phyloP scores from a whole-genome alignment of 30 jellyfish, hydroid and myxozoan genomes.

The Phacellophora camtschatica region DNA sequence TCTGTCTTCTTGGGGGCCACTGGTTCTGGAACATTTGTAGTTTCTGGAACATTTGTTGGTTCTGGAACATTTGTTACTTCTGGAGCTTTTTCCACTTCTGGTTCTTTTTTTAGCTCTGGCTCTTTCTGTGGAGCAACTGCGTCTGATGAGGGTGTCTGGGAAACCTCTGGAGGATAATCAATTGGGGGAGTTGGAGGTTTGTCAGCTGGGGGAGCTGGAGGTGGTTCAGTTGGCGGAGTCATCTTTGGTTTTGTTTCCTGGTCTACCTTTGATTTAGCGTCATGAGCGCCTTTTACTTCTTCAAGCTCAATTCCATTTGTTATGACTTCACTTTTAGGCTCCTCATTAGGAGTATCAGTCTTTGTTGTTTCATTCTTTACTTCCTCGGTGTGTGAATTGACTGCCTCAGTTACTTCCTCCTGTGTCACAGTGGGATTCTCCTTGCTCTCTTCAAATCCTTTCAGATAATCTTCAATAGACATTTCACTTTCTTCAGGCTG shows the following conservation, averaged over 20 bases:
- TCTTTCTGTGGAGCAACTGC: neutral
- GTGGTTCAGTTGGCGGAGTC: slow-evolving; percentile 60
- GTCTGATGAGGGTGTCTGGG: neutral
- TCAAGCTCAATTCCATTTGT: neutral
- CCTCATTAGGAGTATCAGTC: neutral
- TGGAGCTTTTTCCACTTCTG: neutral
- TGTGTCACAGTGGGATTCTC: slow-evolving; percentile 10
- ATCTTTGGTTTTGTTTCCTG: slow-evolving; percentile 4
- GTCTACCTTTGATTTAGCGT: neutral
- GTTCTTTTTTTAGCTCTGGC: neutral
- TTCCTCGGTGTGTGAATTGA: neutral
- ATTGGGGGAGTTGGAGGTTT: neutral
- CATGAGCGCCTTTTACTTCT: neutral
- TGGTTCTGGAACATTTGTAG: neutral
- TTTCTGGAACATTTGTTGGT: slow-evolving; percentile 16
- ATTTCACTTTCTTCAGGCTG: neutral
- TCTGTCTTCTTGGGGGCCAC: slow-evolving; percentile 15
- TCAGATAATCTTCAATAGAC: slow-evolving; percentile 46
- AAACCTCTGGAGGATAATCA: neutral
- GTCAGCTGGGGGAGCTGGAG: slow-evolving; percentile 52
- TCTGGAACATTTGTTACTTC: slow-evolving; percentile 17
- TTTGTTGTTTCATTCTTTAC: neutral
- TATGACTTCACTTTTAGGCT: neutral
- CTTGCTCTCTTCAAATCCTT: slow-evolving; percentile 1
- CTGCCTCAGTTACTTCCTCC: slow-evolving; percentile 34